Conservation (phyloP, 2,797 vertebrate species). For the Adrianichthys oophorus region DNA sequence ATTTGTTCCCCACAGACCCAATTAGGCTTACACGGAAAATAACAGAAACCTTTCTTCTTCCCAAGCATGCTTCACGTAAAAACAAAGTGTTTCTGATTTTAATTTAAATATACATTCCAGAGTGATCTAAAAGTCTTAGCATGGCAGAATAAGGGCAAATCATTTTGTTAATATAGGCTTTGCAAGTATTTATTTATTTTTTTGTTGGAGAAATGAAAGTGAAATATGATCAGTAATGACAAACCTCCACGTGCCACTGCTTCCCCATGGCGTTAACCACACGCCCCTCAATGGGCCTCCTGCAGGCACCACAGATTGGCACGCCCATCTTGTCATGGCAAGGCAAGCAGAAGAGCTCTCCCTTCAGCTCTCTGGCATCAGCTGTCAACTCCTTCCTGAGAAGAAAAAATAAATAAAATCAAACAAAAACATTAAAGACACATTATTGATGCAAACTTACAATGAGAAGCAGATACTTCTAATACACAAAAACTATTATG, state of each 20-base stretch:
- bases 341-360: conserved; percentile 94
- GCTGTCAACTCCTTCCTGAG: conserved; percentile 93
- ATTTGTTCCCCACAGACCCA: no score
- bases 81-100: no score
- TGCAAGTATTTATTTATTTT: no score
- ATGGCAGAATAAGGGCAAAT: no score
- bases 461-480: background rate
- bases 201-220: no score
- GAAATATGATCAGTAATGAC: conserved; percentile 14
- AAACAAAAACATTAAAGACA: background rate
- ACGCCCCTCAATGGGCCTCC: conserved; percentile 95
- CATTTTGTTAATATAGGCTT: no score
- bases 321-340: conserved; percentile 99
- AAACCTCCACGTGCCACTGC: conserved; percentile 98
- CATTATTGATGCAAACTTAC: no score
- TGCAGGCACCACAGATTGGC: conserved; percentile 95
- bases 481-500: background rate
- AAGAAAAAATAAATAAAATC: conserved; percentile 1
- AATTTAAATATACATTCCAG: no score
- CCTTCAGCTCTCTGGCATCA: conserved; percentile 95
- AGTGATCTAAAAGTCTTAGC: no score
- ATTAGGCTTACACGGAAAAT: no score
- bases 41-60: no score
- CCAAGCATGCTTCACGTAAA: no score
- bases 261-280: conserved; percentile 99